Evolutionary conservation across 1,140 invertebrate genomes (phyloP).

Genomic region (Globodera ellingtonae): DNA sequence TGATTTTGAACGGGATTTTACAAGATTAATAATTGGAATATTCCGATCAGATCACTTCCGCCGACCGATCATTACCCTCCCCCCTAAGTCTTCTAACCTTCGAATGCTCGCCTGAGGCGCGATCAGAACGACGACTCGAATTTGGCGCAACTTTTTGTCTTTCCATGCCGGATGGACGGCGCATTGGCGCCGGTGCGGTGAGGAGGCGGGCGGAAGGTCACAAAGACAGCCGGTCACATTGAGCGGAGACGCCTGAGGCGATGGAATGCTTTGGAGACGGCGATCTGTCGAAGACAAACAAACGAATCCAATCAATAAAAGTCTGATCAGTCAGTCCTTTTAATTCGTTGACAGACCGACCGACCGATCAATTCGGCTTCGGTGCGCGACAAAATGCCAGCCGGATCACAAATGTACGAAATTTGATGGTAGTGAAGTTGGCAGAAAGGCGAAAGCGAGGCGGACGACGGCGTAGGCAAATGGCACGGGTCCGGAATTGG

Average conservation of each 20-base stretch:
- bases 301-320: too few relatives aligned
- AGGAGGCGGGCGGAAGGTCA: not conserved
- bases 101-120: not conserved
- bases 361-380: conserved; percentile 30
- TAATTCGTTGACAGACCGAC: not conserved
- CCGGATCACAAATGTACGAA: conserved; percentile 21
- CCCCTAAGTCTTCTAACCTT: not conserved
- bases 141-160: conserved; percentile 10
- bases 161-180: not conserved
- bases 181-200: not conserved
- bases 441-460: conserved; percentile 11
- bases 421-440: conserved; percentile 28
- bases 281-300: conserved; percentile 3
- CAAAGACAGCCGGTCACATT: conserved; percentile 29
- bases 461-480: conserved; percentile 8
- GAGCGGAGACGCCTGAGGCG: not conserved
- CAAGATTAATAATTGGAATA: too few relatives aligned
- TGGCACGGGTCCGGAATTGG: conserved; percentile 18
- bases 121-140: conserved; percentile 14
- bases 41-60: too few relatives aligned
- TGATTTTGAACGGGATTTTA: too few relatives aligned
- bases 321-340: not conserved
- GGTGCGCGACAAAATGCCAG: conserved; percentile 18
- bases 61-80: too few relatives aligned
- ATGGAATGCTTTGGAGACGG: not conserved